Evolutionary conservation across 1,140 invertebrate genomes (phyloP), one percentile per base, ranked within the genome.

Genomic region (Apocrypta bakeri): DNA sequence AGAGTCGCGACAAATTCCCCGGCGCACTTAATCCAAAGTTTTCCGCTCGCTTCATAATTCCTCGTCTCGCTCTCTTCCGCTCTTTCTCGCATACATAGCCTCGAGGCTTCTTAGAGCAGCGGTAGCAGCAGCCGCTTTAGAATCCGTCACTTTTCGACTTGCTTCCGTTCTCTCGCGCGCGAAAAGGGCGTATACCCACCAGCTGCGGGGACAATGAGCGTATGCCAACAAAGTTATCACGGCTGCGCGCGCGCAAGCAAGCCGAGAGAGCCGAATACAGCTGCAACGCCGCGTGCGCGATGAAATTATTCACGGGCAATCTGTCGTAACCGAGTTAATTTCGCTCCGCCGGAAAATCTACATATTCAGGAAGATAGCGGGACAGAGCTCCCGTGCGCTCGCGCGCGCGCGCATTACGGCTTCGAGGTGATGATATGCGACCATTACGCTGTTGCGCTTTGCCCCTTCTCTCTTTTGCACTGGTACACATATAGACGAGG

Each of bases 261-360:
- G n/a, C n/a, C n/a, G n/a, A n/a, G n/a, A n/a, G n/a, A n/a, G n/a
- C 85, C 87, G 88, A 89, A 88, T 88, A 85, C 24, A 42, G 64
- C 63, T 66, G 48, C 61, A 48, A 27, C 66, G 37, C 25, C 37
- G 17, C 68, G 66, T 11, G 29, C 31, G 85, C 87, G 87, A 90
- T 89, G 88, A 87, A 90, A 90, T 90, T 90, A 90, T 90, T 90
- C 89, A 90, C 89, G 88, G 88, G 88, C 89, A 90, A 90, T 90
- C 89, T 90, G 89, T 90, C 89, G 87, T 89, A 90, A 90, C 88
- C 86, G 86, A 89, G 88, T 90, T 90, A 90, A 89, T 90, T 90
- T 89, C 87, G 88, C 85, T 83, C 76, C 74, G 85, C 24, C 82
- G 84, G 86, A 86, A 87, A 90, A 90, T 90, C 88, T 90, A 85